Evolutionary conservation across 2,888 invertebrate species (phyloP).

Genomic region (Dicyrtoma fusca): DNA sequence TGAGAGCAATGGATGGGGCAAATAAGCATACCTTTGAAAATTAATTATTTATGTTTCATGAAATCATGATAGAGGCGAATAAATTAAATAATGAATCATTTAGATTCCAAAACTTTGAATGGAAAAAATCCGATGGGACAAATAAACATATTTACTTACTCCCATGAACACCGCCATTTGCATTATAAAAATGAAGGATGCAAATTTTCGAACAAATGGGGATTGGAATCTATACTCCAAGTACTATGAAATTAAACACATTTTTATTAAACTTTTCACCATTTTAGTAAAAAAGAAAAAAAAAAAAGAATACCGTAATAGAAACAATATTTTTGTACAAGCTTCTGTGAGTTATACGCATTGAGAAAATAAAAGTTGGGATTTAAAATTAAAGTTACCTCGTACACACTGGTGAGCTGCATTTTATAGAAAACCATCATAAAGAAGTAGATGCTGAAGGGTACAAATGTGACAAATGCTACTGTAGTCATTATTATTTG

Average conservation of each 20-base stretch:
- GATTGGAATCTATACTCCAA: constrained; percentile 53
- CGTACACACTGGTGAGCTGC: constrained; percentile 48
- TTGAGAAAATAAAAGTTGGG: too few relatives aligned
- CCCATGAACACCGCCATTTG: constrained; percentile 56
- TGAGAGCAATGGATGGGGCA: constrained; percentile 55
- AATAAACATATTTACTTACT: not conserved
- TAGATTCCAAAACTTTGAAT: not conserved
- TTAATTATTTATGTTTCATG: too few relatives aligned
- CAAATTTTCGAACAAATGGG: constrained; percentile 47
- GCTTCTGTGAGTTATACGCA: too few relatives aligned
- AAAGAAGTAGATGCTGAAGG: constrained; percentile 46
- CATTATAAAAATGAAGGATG: constrained; percentile 54
- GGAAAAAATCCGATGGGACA: not conserved
- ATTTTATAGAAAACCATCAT: constrained; percentile 48
- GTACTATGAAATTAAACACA: constrained; percentile 46
- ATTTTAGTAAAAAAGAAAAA: constrained; percentile 6
- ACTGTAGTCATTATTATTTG: constrained; percentile 47
- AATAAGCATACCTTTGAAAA: constrained; percentile 45
- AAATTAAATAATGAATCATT: too few relatives aligned
- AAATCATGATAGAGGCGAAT: too few relatives aligned
- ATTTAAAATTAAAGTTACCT: too few relatives aligned
- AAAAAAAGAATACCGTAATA: too few relatives aligned
- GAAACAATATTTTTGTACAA: too few relatives aligned
- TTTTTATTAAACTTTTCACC: not conserved
- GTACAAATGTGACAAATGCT: constrained; percentile 41